These are phyloP conservation scores for Entelurus aequoreus DNA, from an alignment of 2,113 vertebrate genomes.

Conservation along the genomic window DNA sequence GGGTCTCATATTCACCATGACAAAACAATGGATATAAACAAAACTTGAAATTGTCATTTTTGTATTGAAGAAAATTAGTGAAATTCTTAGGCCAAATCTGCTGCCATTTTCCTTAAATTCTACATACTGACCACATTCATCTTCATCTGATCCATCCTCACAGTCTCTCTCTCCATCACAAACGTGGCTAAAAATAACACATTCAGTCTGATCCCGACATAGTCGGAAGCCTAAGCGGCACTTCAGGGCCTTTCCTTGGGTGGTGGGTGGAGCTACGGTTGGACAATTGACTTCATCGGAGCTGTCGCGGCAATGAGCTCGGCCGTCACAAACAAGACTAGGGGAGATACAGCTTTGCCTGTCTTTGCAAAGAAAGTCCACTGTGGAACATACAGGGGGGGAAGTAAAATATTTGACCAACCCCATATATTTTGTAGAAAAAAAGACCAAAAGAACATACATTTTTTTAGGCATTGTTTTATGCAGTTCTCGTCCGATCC, in stretches of 20 bases:
- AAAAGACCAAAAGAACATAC: neutral
- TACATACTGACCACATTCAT: constrained; percentile 47
- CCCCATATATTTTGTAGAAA: neutral
- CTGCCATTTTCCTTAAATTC: neutral
- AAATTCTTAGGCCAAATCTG: too few relatives aligned
- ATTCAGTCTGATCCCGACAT: constrained; percentile 70
- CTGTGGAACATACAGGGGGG: neutral
- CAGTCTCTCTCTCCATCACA: constrained; percentile 83
- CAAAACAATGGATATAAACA: too few relatives aligned
- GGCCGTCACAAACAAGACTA: constrained; percentile 72
- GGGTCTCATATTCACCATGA: too few relatives aligned
- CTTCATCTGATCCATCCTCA: constrained; percentile 80
- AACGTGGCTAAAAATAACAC: constrained; percentile 69
- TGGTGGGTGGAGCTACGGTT: neutral
- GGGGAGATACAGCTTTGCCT: constrained; percentile 9
- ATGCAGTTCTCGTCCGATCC: constrained; percentile 78
- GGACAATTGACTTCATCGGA: constrained; percentile 77
- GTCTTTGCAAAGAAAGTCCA: constrained; percentile 20
- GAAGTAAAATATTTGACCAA: too few relatives aligned
- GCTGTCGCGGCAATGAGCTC: constrained; percentile 72
- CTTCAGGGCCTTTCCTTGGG: constrained; percentile 12
- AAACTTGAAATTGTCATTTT: too few relatives aligned
- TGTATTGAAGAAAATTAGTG: too few relatives aligned
- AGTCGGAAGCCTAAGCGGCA: constrained; percentile 51
- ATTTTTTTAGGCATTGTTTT: constrained; percentile 53